Evolutionary conservation across 2,888 invertebrate species (phyloP), one percentile per base, ranked within the genome.

Genomic region (Iselma pallidipennis): DNA sequence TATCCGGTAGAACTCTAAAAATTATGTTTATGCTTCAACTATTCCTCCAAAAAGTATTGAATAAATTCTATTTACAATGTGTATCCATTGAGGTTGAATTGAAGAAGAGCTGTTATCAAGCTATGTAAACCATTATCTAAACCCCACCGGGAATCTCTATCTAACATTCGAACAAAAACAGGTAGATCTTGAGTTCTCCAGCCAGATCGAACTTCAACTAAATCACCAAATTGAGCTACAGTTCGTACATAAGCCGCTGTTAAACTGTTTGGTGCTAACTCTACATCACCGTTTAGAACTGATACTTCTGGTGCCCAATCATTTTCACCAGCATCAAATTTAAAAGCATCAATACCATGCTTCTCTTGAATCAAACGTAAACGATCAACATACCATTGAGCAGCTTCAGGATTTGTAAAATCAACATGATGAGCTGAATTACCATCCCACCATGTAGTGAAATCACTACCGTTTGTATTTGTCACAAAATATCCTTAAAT

Each of bases 321-420:
- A 0, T 85, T 83, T 78, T 93, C 92, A 23, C 93, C 94, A 48
- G 92, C 93, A 73, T 94, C 92, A 72, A 94, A 93, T 81, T 93
- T 93, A 68, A 91, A 87, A 62, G 89, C 88, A 71, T 91, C 89
- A 21, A 94, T 86, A 0, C 87, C 89, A 56, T 87, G 87, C 4
- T 85, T 82, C 0, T 83, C 80, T 67, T 87, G 82, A 1, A 96
- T 68, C 4, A 78, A 74, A 57, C 82, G 83, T 25, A 87, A 72
- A 60, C 87, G 81, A 4, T 75, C 73, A 0, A 82, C 75, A 80
- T 83, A 89, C 89, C 89, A 89, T 1, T 82, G 68, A 0, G 84
- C 83, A 0, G 91, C 91, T 23, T 85, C 84, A 0, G 85, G 82
- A 75, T 92, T 91, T 0, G 91, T 90, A 73, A 91, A 89, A 80